Evolutionary conservation across 2,797 vertebrate species (phyloP).

Genomic region (Halcyon badia): DNA sequence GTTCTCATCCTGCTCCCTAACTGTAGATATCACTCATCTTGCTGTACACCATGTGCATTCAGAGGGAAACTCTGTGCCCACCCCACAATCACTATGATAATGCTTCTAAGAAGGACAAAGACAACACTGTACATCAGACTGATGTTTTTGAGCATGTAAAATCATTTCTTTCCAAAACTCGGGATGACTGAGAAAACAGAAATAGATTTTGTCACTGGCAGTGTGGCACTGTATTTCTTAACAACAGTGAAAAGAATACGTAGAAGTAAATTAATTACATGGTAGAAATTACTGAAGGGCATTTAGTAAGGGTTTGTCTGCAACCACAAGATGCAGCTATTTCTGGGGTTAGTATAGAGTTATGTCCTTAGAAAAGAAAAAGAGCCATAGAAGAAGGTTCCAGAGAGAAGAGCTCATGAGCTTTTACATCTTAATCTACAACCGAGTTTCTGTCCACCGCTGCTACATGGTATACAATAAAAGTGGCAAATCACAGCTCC

Average conservation of each 20-base stretch:
- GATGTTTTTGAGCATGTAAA: not conserved
- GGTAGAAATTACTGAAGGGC: not conserved
- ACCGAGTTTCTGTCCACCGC: not conserved
- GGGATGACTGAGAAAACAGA: not conserved
- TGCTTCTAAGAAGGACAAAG: not conserved
- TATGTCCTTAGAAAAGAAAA: not conserved
- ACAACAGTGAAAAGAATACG: not conserved
- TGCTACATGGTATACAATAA: not conserved
- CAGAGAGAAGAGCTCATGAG: not conserved
- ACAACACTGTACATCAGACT: not conserved
- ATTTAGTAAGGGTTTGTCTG: not conserved
- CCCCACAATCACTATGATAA: not conserved
- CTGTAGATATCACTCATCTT: not conserved
- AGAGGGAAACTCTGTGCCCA: not conserved
- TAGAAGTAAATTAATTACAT: not conserved
- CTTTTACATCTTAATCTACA: not conserved
- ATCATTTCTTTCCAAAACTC: not conserved
- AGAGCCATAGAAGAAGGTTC: not conserved
- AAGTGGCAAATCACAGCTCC: not conserved
- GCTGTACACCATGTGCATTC: accelerated
- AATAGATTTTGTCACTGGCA: not conserved
- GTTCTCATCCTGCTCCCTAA: not conserved
- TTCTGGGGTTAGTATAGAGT: not conserved
- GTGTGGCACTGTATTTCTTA: not conserved
- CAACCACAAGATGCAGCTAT: not conserved